phyloP scores from a whole-genome alignment of 23 tunicate species.

The Phallusia fumigata region DNA sequence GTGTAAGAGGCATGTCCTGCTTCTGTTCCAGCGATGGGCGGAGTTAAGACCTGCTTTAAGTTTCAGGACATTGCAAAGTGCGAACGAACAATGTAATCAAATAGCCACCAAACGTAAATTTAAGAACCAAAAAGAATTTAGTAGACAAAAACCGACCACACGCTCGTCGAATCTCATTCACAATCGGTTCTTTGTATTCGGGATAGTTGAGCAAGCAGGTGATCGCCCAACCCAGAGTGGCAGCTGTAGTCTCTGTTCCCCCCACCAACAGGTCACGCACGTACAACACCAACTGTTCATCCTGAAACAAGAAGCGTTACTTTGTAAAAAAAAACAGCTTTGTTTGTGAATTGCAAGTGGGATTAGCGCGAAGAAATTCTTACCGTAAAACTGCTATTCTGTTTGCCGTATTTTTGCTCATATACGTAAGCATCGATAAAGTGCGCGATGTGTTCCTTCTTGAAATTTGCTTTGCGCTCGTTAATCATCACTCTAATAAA shows the following conservation, averaged over 20 bases:
- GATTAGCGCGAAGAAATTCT: no score
- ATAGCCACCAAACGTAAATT: no score
- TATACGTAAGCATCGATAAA: not conserved
- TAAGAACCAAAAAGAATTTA: no score
- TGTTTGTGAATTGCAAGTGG: no score
- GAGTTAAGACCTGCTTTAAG: not conserved
- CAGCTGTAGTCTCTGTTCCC: not conserved
- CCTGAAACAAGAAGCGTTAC: no score
- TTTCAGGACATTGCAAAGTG: not conserved
- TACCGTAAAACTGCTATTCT: not conserved
- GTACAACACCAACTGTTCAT: no score
- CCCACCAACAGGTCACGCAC: not conserved
- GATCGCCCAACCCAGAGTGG: not conserved
- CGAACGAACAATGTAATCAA: not conserved
- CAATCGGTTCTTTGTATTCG: not conserved
- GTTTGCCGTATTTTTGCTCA: not conserved
- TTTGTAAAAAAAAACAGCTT: no score
- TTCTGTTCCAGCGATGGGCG: not conserved
- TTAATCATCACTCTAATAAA: no score
- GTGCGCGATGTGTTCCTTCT: no score
- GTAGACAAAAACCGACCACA: no score
- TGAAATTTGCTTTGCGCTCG: no score
- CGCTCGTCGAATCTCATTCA: not conserved
- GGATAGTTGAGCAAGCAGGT: not conserved
- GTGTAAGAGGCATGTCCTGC: not conserved